Base-by-base conservation (phyloP, 2,797 vertebrate genomes). In the Podarcis lilfordi region DNA sequence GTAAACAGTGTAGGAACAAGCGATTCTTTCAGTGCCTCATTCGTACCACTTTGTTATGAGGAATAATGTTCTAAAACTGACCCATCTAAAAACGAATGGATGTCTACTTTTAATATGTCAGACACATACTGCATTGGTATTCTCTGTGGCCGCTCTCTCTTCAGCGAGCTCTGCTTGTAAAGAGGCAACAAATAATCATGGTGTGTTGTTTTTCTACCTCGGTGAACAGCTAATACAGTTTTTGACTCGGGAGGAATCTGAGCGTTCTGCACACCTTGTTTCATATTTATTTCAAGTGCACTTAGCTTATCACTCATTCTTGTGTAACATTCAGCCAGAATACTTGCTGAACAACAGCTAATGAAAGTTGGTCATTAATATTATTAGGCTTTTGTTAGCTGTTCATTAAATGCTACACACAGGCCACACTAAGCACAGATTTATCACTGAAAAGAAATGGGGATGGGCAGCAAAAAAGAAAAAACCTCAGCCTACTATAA, bases 201-300 rank as follows among this genome's bases (percentile, higher is more conserved):
- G 27, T 68, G 37, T 66, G 74, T 29, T 45, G 19, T 32, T 85
- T 76, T 61, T 75, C 32, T 76, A 13, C 50, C 17, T 85, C 35
- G 61, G 50, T 6, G 13, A 59, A 84, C 71, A 75, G 7, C 83
- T 85, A 76, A 66, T 82, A 37, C 1, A 29, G 37, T 35, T 87
- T 82, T 43, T 66, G 37, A 87, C 82, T 40, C 59, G 32, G 37
- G 64, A 88, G 43, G 19, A 88, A 84, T 40, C 32, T 37, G 75
- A 50, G 25, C 37, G 75, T 69, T 69, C 74, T 32, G 27, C 55
- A 8, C 45, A 32, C 66, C 64, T 84, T 72, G n/a, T 84, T 79
- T 84, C 78, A 45, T 37, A 40, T 37, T 89, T 68, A 66, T 85
- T 75, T 68, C 37, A 64, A 66, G 37, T 88, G 78, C 50, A 64